These are phyloP conservation scores for Oxyruncus cristatus DNA, from an alignment of 2,113 vertebrate species.

Conservation along the genomic window DNA sequence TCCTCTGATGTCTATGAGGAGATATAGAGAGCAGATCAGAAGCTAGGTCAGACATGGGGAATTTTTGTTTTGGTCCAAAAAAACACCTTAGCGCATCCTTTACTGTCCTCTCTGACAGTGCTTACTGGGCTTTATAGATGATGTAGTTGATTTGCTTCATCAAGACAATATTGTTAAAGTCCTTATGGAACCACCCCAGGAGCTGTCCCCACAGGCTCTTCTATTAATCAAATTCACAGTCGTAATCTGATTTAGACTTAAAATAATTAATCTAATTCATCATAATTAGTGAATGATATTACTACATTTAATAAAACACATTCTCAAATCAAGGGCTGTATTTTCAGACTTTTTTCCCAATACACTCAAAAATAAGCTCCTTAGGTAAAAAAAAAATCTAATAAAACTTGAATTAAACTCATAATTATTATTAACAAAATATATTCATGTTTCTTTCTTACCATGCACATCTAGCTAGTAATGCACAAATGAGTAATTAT, in stretches of 20 bases:
- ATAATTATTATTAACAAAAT: background rate
- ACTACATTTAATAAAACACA: background rate
- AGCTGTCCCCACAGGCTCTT: background rate
- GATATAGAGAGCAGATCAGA: background rate
- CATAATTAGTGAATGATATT: conserved; percentile 12
- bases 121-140: background rate
- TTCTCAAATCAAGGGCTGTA: background rate
- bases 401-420: background rate
- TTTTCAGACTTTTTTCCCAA: background rate
- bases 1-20: background rate
- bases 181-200: background rate
- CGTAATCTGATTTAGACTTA: background rate
- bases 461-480: background rate
- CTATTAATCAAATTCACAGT: background rate
- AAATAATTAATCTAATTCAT: conserved; percentile 13
- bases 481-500: background rate
- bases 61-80: background rate
- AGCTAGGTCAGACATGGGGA: rapidly evolving
- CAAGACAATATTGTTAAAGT: background rate
- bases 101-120: background rate
- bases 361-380: background rate
- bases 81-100: background rate
- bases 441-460: background rate
- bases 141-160: background rate
- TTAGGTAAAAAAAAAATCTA: background rate